A percentile compares a stretch with the other conserved stretches of the same genome.
Evolutionary conservation across 2,797 vertebrate species (phyloP).

Genomic region (Poeciliopsis paucimaculata): DNA sequence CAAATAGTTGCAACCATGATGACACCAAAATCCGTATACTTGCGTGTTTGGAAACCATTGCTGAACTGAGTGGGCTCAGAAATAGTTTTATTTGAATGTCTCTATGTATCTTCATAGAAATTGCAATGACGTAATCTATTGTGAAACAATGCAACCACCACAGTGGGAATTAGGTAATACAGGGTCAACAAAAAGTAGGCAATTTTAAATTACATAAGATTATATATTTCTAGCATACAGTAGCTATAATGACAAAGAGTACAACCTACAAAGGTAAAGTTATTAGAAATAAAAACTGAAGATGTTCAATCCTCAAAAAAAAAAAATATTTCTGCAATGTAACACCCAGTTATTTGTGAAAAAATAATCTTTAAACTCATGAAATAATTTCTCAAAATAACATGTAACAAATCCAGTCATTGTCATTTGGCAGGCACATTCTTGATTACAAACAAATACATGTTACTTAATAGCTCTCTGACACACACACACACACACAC

Average conservation of each 20-base stretch:
- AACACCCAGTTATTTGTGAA: slow-evolving; percentile 11
- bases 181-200: not conserved
- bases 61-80: not conserved
- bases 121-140: not conserved
- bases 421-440: slow-evolving; percentile 29
- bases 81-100: not conserved
- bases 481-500: not conserved
- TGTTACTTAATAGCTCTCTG: slow-evolving; percentile 48
- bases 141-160: not conserved
- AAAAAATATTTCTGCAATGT: not conserved
- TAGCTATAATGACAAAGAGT: not conserved
- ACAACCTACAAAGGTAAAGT: not conserved
- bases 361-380: slow-evolving; percentile 26
- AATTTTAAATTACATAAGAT: not conserved
- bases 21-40: not conserved
- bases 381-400: slow-evolving; percentile 14
- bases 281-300: not conserved
- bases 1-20: not conserved
- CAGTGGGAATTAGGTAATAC: not conserved
- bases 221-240: not conserved
- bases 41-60: not conserved
- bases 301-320: not conserved
- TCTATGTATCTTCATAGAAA: not conserved
- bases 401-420: slow-evolving; percentile 15
- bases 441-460: slow-evolving; percentile 40